A percentile compares a stretch with the other conserved stretches of the same genome.
These are phyloP conservation scores for Enteromius paludinosus DNA, from an alignment of 2,797 vertebrate species.

Conservation along the genomic window DNA sequence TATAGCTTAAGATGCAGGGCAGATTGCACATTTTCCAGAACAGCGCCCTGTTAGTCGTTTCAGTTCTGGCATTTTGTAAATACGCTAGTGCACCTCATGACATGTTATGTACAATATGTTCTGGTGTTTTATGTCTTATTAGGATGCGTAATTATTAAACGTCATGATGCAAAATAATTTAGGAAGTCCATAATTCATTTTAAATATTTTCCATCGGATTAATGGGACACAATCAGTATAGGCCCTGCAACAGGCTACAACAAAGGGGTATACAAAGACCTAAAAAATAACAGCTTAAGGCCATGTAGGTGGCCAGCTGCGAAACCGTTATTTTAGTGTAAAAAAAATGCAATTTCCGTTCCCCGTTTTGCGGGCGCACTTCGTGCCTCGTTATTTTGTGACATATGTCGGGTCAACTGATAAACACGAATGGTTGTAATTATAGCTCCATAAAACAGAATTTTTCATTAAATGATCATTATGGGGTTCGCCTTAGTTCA, in stretches of 20 bases:
- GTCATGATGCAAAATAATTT: background rate
- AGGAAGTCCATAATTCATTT: background rate
- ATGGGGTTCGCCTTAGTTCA: slow-evolving; percentile 48
- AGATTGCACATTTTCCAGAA: background rate
- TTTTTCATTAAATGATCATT: slow-evolving; percentile 63
- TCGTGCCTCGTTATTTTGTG: slow-evolving; percentile 47
- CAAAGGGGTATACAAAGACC: background rate
- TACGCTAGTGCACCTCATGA: background rate
- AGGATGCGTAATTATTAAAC: background rate
- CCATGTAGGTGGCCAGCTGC: slow-evolving; percentile 61
- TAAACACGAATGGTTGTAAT: slow-evolving; percentile 61
- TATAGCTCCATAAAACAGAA: slow-evolving; percentile 58
- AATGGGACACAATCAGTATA: slow-evolving; percentile 31
- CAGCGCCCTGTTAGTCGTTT: background rate
- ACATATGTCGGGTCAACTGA: slow-evolving; percentile 59
- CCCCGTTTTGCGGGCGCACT: slow-evolving; percentile 44
- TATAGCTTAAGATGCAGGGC: background rate
- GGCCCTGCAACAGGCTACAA: background rate
- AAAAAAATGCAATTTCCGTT: slow-evolving; percentile 60
- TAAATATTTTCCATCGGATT: slow-evolving; percentile 1
- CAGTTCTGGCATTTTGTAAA: background rate
- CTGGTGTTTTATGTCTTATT: background rate
- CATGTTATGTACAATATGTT: background rate
- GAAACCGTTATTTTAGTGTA: slow-evolving; percentile 41
- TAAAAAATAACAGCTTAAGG: slow-evolving; percentile 40